Evolutionary conservation across 2,797 vertebrate species (phyloP), one percentile per base, ranked within the genome.

Genomic region (Enteromius paludinosus): DNA sequence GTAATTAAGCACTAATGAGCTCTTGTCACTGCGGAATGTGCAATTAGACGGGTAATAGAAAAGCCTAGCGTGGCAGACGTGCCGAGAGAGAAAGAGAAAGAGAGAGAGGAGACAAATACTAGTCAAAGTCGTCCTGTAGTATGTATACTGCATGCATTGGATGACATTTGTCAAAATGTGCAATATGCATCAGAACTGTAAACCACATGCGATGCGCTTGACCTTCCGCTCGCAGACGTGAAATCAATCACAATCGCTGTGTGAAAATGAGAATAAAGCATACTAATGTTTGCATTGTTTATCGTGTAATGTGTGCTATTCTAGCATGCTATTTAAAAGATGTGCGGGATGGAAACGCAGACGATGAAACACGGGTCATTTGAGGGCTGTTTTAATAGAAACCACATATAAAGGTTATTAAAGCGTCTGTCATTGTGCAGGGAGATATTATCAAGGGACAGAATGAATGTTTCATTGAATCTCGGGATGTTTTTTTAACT

Each of bases 1-100:
- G 97, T 98, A 98, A 99, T 99, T 98, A 99, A 97, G 97, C 95
- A 97, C 97, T 99, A 99, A 99, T 98, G 97, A 99, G 97, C 95
- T 96, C 96, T 98, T 98, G 97, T 98, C 97, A 97, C 95, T 96
- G 96, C 94, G 96, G 96, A 98, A 98, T 98, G 96, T 97, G 97
- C 97, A 98, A 97, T 99, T 99, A 98, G 96, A 97, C 92, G 91
- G 92, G 93, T 94, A 95, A 95, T 95, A 95, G 93, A 94, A 94
- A 91, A 91, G 89, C 89, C 87, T 87, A n/a, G 62, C 28, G 41
- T 86, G 84, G 93, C 89, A 91, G 94, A 94, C 89, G 89, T 91
- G 92, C 90, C 87, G 38, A 84, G 92, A 91, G 93, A 92, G 89
- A 91, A 94, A 93, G 54, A 89, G 38, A 84, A 92, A 91, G 93